phyloP scores from a whole-genome alignment of 2,888 invertebrate genomes.

The Gerris lacustris region DNA sequence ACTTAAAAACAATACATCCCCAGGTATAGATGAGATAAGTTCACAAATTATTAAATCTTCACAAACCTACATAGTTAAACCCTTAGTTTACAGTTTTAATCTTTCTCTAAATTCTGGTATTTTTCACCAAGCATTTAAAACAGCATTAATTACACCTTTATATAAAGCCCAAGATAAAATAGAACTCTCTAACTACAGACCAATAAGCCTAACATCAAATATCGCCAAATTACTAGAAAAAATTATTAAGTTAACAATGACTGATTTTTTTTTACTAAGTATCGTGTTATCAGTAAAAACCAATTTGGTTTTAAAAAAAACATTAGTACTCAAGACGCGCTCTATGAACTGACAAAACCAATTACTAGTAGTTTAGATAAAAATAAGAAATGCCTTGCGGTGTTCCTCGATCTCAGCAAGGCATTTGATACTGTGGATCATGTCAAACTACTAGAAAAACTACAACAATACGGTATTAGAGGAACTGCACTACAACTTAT shows the following conservation, averaged over 20 bases:
- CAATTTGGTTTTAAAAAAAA: conserved; percentile 21
- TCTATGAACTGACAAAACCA: conserved; percentile 9
- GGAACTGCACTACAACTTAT: conserved; percentile 15
- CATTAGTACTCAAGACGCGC: conserved; percentile 15
- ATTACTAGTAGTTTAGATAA: conserved; percentile 13
- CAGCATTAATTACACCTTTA: conserved; percentile 15
- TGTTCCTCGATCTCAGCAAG: conserved; percentile 21
- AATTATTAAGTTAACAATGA: conserved; percentile 6
- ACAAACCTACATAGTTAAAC: conserved; percentile 8
- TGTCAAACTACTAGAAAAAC: conserved; percentile 14
- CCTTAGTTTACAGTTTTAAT: conserved; percentile 17
- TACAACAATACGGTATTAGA: conserved; percentile 16
- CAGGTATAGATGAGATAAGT: conserved; percentile 15
- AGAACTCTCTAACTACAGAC: conserved; percentile 17
- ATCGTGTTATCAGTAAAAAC: conserved; percentile 10
- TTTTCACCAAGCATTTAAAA: conserved; percentile 20
- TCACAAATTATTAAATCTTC: conserved; percentile 9
- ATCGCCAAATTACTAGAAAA: conserved; percentile 21
- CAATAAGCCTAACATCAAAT: conserved; percentile 17
- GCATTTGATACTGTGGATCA: conserved; percentile 22
- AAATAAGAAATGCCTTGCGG: not conserved
- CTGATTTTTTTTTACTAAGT: conserved; percentile 9
- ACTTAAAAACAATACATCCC: conserved; percentile 7
- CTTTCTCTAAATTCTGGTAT: conserved; percentile 2
- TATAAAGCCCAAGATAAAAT: conserved; percentile 14